Evolutionary conservation across 2,888 invertebrate species (phyloP), one percentile per base, ranked within the genome.

Genomic region (Brassicogethes aeneus): DNA sequence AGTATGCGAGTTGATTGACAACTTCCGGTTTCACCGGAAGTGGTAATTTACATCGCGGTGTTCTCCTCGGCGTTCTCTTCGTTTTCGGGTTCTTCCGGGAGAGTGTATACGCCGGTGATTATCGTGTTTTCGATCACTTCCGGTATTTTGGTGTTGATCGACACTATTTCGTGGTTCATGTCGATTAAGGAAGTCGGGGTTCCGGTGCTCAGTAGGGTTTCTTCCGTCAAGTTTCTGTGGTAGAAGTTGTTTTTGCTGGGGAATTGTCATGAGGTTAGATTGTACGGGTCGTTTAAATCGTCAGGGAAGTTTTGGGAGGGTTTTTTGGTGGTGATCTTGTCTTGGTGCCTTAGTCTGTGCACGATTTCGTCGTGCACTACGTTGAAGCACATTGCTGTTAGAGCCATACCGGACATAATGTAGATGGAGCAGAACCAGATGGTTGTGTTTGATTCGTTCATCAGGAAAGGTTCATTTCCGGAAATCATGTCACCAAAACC

Each of bases 361-460:
- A 88, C 84, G 51, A 90, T 86, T 68, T 89, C 89, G 60, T 89
- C 88, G 59, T 90, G 89, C 44, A 89, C 80, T 10, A 90, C 88
- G 63, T 88, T 89, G 68, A 89, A 90, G 62, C 88, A 89, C 88
- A 90, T 90, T 34, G 90, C 88, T 8, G 89, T 89, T 52, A 90
- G 69, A 1, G 89, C 89, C 76, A 90, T 80, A 3, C 90, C 90
- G 3, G 84, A 82, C 70, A 90, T 78, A 42, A 89, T 89, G 64
- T 90, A 90, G 42, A 82, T 79, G 16, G 89, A 89, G 69, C 88
- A 89, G 67, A 90, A 89, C 90, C 90, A 90, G 47, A 89, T 74
- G 17, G 87, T 86, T 16, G 79, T 76, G 52, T 79, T 78, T 52
- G 79, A 77, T 32, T 80, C 77, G 68, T 76, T 60, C 65, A 74